phyloP scores from a whole-genome alignment of 2,113 vertebrate genomes.

The Eublepharis macularius region DNA sequence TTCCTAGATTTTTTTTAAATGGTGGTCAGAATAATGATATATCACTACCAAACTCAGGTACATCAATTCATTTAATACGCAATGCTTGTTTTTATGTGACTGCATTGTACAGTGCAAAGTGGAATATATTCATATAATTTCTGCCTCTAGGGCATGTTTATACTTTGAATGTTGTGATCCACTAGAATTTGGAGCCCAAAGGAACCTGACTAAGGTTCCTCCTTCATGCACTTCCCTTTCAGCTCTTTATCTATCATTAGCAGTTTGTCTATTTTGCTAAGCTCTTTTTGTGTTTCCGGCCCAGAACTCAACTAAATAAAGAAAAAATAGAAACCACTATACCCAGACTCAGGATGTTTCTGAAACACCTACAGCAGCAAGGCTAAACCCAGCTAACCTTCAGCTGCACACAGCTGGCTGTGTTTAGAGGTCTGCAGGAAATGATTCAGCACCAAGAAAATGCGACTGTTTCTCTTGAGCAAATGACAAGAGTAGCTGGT shows the following conservation, averaged over 20 bases:
- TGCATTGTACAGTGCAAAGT: slow-evolving; percentile 57
- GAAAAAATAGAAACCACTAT: slow-evolving; percentile 45
- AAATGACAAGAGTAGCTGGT: slow-evolving; percentile 45
- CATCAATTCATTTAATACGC: slow-evolving; percentile 53
- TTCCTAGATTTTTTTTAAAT: slow-evolving; percentile 64
- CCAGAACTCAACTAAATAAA: slow-evolving; percentile 15
- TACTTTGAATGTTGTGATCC: slow-evolving; percentile 40
- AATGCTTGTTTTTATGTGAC: slow-evolving; percentile 52
- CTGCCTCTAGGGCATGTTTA: slow-evolving; percentile 50
- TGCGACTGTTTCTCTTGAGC: slow-evolving; percentile 56
- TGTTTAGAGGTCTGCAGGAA: slow-evolving; percentile 72
- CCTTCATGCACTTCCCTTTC: slow-evolving; percentile 45
- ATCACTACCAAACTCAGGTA: slow-evolving; percentile 65
- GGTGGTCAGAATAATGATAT: slow-evolving; percentile 64
- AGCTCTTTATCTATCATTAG: slow-evolving; percentile 61
- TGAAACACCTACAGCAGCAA: slow-evolving; percentile 66
- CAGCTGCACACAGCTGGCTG: slow-evolving; percentile 60
- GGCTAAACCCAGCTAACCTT: slow-evolving; percentile 49
- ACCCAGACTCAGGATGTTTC: slow-evolving; percentile 68
- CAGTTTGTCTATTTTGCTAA: slow-evolving; percentile 49
- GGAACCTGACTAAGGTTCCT: slow-evolving; percentile 11
- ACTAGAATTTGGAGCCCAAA: slow-evolving; percentile 22
- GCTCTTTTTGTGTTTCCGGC: slow-evolving; percentile 30
- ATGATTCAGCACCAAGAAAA: slow-evolving; percentile 63
- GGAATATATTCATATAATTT: slow-evolving; percentile 62